Percentiles rank a stretch among this genome's conserved stretches.
Conservation (phyloP, 2,113 vertebrate species). For the Oreochromis niloticus region DNA sequence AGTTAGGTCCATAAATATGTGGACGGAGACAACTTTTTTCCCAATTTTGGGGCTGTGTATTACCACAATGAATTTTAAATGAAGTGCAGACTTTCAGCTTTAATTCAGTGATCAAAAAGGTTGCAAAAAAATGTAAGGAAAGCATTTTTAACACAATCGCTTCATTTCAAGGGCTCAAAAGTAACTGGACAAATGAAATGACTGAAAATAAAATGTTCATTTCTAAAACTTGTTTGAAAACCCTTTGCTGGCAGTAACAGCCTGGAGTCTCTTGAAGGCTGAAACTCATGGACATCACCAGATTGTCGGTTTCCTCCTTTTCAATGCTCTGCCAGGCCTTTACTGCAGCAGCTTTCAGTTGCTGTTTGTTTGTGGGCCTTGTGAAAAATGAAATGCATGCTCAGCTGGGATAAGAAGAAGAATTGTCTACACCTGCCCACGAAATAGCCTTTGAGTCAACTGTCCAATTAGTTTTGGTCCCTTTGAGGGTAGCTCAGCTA, state of each 20-base stretch:
- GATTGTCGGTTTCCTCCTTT: background rate
- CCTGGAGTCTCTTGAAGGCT: background rate
- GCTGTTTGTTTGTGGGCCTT: background rate
- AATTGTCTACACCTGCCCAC: background rate
- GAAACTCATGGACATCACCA: background rate
- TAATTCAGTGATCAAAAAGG: background rate
- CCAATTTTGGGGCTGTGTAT: background rate
- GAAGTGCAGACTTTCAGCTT: background rate
- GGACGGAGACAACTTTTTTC: background rate
- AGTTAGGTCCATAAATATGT: background rate
- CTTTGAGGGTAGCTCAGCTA: background rate
- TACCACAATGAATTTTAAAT: background rate
- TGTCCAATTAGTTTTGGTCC: background rate
- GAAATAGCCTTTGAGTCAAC: background rate
- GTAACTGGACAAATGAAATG: background rate
- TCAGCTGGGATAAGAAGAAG: background rate
- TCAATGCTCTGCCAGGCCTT: background rate
- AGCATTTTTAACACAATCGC: background rate
- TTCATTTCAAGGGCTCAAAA: background rate
- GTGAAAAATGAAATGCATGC: background rate
- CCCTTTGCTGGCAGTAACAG: background rate
- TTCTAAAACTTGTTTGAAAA: background rate
- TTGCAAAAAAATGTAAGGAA: background rate
- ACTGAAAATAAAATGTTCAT: background rate
- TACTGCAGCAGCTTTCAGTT: background rate